Conservation (phyloP, 2,888 invertebrate genomes). For the Noctuana brunneofusca region DNA sequence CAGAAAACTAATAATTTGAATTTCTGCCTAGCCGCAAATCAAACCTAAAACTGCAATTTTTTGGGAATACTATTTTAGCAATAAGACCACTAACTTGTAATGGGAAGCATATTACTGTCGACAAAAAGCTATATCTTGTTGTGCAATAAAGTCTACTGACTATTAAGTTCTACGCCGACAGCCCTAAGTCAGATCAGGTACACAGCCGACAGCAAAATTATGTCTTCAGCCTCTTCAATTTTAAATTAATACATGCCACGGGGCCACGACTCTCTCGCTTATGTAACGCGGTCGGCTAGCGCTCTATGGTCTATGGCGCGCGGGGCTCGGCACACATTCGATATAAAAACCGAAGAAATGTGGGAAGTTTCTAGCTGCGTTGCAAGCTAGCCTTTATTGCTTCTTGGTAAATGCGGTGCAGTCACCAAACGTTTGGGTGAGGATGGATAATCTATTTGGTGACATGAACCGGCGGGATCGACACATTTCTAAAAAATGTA, state of each 20-base stretch:
- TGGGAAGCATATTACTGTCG: no score
- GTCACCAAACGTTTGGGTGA: neutral
- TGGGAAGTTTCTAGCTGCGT: constrained; percentile 23
- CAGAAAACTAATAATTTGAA: no score
- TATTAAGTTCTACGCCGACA: neutral
- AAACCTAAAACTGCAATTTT: no score
- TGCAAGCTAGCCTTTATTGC: constrained; percentile 19
- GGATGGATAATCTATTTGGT: neutral
- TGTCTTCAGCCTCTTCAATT: constrained; percentile 17
- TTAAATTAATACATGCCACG: constrained; percentile 31
- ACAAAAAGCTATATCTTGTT: neutral
- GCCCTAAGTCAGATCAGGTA: constrained; percentile 15
- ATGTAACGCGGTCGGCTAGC: constrained; percentile 18
- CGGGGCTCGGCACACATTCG: constrained; percentile 24
- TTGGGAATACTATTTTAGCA: no score
- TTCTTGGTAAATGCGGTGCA: constrained; percentile 7
- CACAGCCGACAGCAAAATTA: constrained; percentile 15
- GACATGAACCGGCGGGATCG: neutral
- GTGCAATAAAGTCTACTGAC: neutral
- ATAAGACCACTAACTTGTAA: no score
- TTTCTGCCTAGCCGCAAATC: no score
- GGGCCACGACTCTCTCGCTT: constrained; percentile 31
- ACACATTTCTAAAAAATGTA: neutral
- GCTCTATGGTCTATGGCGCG: constrained; percentile 16
- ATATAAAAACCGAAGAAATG: constrained; percentile 26